Conservation (phyloP, 1,140 invertebrate genomes). For the Schlechtendalia chinensis region DNA sequence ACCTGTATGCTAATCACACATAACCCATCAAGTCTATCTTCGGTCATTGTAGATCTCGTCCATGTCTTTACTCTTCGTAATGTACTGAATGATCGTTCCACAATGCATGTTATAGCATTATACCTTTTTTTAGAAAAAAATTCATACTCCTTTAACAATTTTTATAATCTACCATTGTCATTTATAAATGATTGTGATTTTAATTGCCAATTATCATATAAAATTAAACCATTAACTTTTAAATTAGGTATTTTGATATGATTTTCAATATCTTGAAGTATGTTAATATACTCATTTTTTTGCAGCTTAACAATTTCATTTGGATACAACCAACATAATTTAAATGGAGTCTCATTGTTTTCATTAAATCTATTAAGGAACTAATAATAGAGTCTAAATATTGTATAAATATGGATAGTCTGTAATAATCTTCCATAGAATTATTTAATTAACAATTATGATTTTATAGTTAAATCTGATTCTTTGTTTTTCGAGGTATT, state of each 20-base stretch:
- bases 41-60: too few species aligned
- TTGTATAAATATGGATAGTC: not conserved
- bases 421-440: conserved; percentile 13
- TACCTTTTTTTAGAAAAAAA: too few species aligned
- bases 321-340: not conserved
- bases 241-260: not conserved
- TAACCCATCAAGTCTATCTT: too few species aligned
- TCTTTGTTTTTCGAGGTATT: conserved; percentile 15
- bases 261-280: conserved; percentile 8
- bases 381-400: conserved; percentile 26
- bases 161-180: too few species aligned
- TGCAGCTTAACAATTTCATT: not conserved
- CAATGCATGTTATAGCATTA: too few species aligned
- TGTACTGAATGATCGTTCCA: too few species aligned
- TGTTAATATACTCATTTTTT: conserved; percentile 3
- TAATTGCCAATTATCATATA: too few species aligned
- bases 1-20: too few species aligned
- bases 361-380: conserved; percentile 2
- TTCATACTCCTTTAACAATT: too few species aligned
- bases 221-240: too few species aligned
- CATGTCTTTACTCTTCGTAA: too few species aligned
- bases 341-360: conserved; percentile 20
- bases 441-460: not conserved
- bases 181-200: too few species aligned
- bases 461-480: conserved; percentile 8